Conservation (phyloP, 2,888 invertebrate genomes). For the Alloplasta piceator region DNA sequence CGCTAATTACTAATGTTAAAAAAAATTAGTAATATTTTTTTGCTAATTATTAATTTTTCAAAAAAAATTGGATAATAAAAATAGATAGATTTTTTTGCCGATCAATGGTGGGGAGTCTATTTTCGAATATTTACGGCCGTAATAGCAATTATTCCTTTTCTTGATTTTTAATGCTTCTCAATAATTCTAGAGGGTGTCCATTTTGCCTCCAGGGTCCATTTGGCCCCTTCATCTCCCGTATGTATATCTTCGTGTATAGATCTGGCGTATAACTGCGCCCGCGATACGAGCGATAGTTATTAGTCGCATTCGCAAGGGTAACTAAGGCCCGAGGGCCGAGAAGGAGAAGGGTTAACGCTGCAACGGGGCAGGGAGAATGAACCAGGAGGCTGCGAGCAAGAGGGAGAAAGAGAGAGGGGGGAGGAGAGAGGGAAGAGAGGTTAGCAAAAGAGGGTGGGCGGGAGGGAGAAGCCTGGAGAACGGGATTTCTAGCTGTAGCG, state of each 20-base stretch:
- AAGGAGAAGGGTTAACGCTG: conserved; percentile 61
- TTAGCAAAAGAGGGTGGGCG: conserved; percentile 36
- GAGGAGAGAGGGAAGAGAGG: conserved; percentile 43
- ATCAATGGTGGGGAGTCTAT: no score
- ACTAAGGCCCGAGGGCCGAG: conserved; percentile 60
- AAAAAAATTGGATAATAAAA: no score
- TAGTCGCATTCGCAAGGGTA: conserved; percentile 74
- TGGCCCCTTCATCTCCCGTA: not conserved
- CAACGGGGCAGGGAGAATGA: conserved; percentile 41
- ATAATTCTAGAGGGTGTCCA: no score
- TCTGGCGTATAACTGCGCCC: conserved; percentile 62
- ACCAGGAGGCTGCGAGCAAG: conserved; percentile 20
- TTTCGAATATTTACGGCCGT: no score
- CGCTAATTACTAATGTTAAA: no score
- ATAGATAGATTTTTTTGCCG: no score
- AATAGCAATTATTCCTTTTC: no score
- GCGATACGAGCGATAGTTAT: conserved; percentile 73
- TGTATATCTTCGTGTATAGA: conserved; percentile 36
- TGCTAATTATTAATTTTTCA: no score
- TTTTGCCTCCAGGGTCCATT: no score
- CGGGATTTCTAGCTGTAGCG: conserved; percentile 70
- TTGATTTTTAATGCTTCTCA: no score
- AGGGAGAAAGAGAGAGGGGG: conserved; percentile 41
- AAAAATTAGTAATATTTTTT: no score
- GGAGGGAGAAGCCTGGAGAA: conserved; percentile 46